phyloP scores from a whole-genome alignment of 2,888 invertebrate genomes.

The Matsumyia berberina region DNA sequence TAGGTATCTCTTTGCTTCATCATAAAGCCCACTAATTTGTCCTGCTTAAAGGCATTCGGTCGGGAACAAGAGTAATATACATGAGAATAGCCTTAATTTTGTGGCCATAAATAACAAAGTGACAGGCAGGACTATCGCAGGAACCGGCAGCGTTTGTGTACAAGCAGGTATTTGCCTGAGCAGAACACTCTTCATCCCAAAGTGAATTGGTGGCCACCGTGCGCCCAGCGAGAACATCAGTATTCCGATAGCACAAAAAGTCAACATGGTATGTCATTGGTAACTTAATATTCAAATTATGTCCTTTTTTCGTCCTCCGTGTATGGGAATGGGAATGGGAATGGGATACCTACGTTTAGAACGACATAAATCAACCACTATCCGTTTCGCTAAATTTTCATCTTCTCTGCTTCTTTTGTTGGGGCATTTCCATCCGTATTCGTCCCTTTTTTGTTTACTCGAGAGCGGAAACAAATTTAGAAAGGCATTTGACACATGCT shows the following conservation, averaged over 20 bases:
- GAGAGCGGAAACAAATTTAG: constrained; percentile 73
- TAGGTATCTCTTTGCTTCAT: constrained; percentile 60
- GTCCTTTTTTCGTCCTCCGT: constrained; percentile 68
- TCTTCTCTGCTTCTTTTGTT: constrained; percentile 25
- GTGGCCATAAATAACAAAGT: constrained; percentile 76
- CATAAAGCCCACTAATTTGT: constrained; percentile 77
- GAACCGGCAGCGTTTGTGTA: constrained; percentile 50
- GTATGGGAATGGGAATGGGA: neutral
- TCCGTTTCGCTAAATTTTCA: constrained; percentile 61
- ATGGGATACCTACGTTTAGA: constrained; percentile 68
- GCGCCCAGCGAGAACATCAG: constrained; percentile 54
- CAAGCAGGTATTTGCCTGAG: constrained; percentile 48
- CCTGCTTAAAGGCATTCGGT: constrained; percentile 70
- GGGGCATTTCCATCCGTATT: constrained; percentile 5
- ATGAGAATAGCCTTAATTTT: constrained; percentile 76
- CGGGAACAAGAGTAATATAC: constrained; percentile 70
- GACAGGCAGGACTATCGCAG: constrained; percentile 74
- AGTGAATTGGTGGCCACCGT: constrained; percentile 24
- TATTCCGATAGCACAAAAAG: constrained; percentile 73
- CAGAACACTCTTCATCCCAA: constrained; percentile 49
- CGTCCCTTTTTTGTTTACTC: constrained; percentile 44
- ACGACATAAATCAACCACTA: constrained; percentile 73
- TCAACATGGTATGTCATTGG: constrained; percentile 76
- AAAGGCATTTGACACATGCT: constrained; percentile 75
- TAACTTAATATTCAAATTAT: constrained; percentile 77